Conservation (phyloP, 2,113 vertebrate species). For the Rhinoderma darwinii region DNA sequence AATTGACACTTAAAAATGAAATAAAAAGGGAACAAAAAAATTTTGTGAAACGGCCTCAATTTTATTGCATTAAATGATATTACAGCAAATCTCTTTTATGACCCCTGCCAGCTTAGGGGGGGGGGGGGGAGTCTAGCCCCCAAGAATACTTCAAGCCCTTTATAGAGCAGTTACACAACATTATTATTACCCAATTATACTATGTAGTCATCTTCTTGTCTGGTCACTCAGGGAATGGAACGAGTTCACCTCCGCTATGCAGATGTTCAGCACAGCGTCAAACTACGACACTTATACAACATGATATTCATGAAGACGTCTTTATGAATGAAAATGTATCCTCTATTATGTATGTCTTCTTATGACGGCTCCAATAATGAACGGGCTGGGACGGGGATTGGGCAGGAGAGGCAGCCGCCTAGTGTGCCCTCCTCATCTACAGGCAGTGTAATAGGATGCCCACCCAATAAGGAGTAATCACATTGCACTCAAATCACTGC, state of each 20-base stretch:
- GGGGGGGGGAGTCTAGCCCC: background rate
- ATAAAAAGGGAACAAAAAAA: background rate
- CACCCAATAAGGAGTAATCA: too few relatives aligned
- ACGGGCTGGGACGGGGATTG: background rate
- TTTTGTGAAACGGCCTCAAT: background rate
- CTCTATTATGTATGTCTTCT: background rate
- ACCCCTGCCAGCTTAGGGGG: background rate
- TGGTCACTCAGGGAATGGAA: slow-evolving; percentile 21
- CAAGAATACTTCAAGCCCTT: slow-evolving; percentile 21
- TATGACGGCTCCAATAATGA: background rate
- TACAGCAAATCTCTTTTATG: background rate
- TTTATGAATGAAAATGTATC: background rate
- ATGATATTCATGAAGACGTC: background rate
- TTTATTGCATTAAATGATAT: background rate
- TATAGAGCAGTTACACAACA: slow-evolving; percentile 18
- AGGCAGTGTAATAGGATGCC: too few relatives aligned
- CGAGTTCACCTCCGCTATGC: background rate
- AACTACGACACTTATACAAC: background rate
- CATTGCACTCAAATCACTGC: too few relatives aligned
- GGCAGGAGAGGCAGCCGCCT: background rate
- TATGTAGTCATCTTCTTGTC: slow-evolving; percentile 10
- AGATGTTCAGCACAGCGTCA: background rate
- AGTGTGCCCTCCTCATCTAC: too few relatives aligned
- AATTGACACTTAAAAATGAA: background rate
- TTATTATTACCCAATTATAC: slow-evolving; percentile 36